Evolutionary conservation across 1,140 invertebrate species (phyloP).

Genomic region (Hycleus cichorii): DNA sequence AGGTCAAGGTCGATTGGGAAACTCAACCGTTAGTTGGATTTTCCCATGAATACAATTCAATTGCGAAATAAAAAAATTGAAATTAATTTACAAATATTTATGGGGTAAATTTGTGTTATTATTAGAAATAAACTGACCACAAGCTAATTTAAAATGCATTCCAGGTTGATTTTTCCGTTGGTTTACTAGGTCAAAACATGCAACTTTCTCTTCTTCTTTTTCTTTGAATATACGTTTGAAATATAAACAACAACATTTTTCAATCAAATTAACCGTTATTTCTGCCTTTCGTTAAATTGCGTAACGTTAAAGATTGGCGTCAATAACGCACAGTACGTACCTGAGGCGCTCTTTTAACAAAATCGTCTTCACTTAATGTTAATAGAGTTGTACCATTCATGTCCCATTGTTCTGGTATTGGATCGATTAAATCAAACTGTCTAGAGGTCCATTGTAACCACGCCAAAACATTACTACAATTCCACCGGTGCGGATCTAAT

Average conservation of each 20-base stretch:
- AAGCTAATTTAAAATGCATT: conserved; percentile 17
- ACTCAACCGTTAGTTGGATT: too few species aligned
- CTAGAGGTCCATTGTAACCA: conserved; percentile 81
- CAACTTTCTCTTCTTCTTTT: conserved; percentile 23
- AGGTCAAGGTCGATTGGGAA: too few species aligned
- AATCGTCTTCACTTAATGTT: conserved; percentile 75
- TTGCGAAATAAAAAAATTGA: too few species aligned
- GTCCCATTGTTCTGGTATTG: conserved; percentile 65
- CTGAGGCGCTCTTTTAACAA: conserved; percentile 69
- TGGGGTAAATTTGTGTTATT: too few species aligned
- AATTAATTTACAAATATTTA: too few species aligned
- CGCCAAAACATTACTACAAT: conserved; percentile 67
- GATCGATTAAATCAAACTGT: conserved; percentile 64
- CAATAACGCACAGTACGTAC: conserved; percentile 41
- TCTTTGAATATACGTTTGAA: too few species aligned
- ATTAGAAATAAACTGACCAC: too few species aligned
- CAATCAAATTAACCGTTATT: conserved; percentile 1
- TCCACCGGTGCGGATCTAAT: conserved; percentile 82
- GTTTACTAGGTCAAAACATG: conserved; percentile 24
- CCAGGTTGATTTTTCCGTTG: conserved; percentile 17
- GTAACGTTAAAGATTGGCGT: neutral
- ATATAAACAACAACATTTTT: too few species aligned
- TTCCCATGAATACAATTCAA: too few species aligned
- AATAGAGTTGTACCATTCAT: conserved; percentile 70
- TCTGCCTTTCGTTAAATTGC: conserved; percentile 3